Conservation (phyloP, 2,113 vertebrate genomes). For the Scortum barcoo region DNA sequence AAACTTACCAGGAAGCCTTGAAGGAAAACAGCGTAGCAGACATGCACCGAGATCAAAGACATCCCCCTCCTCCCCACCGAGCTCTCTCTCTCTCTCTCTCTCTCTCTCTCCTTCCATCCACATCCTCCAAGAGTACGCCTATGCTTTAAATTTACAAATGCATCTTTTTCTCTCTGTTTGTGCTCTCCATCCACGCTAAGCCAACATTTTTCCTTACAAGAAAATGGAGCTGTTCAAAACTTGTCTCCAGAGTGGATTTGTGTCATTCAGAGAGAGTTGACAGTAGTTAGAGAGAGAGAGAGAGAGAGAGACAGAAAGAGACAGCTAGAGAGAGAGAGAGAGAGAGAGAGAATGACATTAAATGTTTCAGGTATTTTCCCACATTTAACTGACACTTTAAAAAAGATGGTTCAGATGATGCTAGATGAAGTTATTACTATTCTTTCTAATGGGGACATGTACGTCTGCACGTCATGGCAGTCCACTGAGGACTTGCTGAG, state of each 20-base stretch:
- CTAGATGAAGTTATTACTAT: neutral
- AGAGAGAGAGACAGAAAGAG: neutral
- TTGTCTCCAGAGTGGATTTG: neutral
- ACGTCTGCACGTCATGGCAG: neutral
- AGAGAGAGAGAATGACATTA: neutral
- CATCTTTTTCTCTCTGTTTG: neutral
- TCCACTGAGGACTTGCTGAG: neutral
- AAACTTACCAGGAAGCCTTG: conserved; percentile 88
- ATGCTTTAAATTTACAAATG: conserved; percentile 8
- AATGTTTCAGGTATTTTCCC: neutral
- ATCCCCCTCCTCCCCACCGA: conserved; percentile 40
- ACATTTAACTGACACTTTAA: neutral
- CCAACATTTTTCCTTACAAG: neutral
- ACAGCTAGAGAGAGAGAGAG: neutral
- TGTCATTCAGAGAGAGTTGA: neutral
- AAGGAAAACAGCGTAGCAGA: conserved; percentile 87
- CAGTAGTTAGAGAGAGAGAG: neutral
- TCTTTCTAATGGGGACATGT: neutral
- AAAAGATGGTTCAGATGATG: too few species aligned
- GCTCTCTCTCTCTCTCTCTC: conserved; percentile 50
- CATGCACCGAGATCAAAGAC: conserved; percentile 86
- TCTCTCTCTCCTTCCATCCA: conserved; percentile 25
- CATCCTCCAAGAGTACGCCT: conserved; percentile 17
- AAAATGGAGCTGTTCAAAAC: neutral
- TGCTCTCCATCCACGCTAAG: neutral